Base-by-base conservation (phyloP, 2,888 invertebrate genomes). In the Dicycla oo region DNA sequence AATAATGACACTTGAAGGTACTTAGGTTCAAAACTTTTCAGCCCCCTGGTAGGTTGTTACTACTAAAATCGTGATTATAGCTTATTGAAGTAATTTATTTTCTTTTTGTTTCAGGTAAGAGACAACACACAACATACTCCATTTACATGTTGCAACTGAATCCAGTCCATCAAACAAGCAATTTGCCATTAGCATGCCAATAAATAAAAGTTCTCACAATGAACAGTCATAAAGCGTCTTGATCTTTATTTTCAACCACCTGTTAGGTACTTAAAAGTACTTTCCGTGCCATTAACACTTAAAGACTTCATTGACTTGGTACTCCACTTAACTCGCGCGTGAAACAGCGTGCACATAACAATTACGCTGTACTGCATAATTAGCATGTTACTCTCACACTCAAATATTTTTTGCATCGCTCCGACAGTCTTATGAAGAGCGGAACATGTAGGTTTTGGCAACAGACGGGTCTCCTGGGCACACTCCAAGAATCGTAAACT, bases 401-500 rank as follows among this genome's bases (percentile, higher is more conserved):
- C 43, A 45, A 69, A 51, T 3, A 58, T n/a, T 58, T 69, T 56
- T 71, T 69, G 23, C 43, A 13, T 26, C 3, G 61, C 7, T 34
- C 20, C 1, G 58, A 58, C 64, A 30, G 58, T 53, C 53, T 60
- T 34, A 66, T 67, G 56, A 30, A 51, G 23, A 75, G 2, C 23
- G 38, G 43, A 45, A 62, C 23, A 57, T 57, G 45, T 15, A 45
- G 38, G 30, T 23, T 75, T 56, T 75, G 69, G 61, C 75, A 57
- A 20, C 13, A 1, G 20, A 30, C 34, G 13, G 26, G 20, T 57
- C 51, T 74, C 73, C 86, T 89, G 90, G 89, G 89, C 76, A 71
- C 74, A 76, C 86, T 91, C 90, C 90, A 90, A 90, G 62, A 73
- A 68, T 85, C 86, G 81, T 89, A 89, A 89, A 90, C 76, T 88